phyloP scores from a whole-genome alignment of 2,113 vertebrate genomes.

The Oreochromis aureus region DNA sequence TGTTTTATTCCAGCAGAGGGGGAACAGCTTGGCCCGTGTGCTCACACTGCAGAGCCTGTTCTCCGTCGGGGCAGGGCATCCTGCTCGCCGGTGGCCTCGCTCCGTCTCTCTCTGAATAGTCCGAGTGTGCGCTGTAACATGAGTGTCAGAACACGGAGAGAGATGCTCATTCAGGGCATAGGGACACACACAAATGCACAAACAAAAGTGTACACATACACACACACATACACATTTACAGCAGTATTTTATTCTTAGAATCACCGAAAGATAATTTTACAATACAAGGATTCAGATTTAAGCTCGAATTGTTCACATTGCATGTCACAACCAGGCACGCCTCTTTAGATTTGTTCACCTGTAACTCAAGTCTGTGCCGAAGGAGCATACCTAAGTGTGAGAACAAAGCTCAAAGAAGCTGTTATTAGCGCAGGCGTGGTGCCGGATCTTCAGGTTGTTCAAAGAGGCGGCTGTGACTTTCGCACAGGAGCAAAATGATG shows the following conservation, averaged over 20 bases:
- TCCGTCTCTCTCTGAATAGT: conserved; percentile 19
- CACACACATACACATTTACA: not conserved
- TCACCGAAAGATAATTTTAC: not conserved
- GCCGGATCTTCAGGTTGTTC: conserved; percentile 36
- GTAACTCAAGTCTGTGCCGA: not conserved
- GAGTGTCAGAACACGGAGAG: not conserved
- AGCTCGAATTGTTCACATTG: not conserved
- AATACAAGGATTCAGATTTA: not conserved
- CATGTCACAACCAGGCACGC: not conserved
- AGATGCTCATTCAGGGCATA: not conserved
- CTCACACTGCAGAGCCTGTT: conserved; percentile 56
- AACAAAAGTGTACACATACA: not conserved
- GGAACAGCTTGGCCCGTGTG: conserved; percentile 24
- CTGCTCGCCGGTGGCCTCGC: conserved; percentile 37
- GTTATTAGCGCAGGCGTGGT: conserved; percentile 21
- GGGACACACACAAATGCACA: not conserved
- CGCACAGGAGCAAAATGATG: not conserved
- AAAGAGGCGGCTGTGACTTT: not conserved
- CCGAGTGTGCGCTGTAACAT: conserved; percentile 21
- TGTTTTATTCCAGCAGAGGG: not conserved
- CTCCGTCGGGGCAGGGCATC: conserved; percentile 58
- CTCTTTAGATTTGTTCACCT: not conserved
- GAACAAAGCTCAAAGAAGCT: not conserved
- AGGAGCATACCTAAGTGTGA: not conserved
- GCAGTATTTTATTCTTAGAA: not conserved